Evolutionary conservation across 1,140 invertebrate genomes (phyloP).

Genomic region (Aphaenogaster ashmeadi): DNA sequence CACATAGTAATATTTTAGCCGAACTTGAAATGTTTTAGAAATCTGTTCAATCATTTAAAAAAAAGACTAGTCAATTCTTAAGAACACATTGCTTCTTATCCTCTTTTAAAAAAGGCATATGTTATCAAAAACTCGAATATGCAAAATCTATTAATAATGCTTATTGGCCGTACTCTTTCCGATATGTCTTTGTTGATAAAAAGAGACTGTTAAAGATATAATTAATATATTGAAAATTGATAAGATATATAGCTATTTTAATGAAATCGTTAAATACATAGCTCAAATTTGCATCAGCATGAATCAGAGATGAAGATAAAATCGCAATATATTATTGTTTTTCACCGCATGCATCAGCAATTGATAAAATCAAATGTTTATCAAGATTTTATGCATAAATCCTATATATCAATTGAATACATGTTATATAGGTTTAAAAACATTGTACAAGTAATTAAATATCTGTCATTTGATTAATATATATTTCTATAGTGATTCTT

Average conservation of each 20-base stretch:
- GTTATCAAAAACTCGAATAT: not conserved
- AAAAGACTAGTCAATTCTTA: not conserved
- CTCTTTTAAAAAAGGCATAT: too few relatives aligned
- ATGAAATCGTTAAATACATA: constrained; percentile 41
- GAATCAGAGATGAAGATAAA: constrained; percentile 40
- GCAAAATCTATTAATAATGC: not conserved
- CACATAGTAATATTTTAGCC: constrained; percentile 54
- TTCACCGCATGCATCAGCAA: constrained; percentile 22
- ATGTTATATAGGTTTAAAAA: not conserved
- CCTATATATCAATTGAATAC: constrained; percentile 16
- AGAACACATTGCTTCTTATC: not conserved
- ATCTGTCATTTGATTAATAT: not conserved
- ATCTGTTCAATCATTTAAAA: not conserved
- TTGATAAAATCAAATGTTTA: constrained; percentile 53
- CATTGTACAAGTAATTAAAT: constrained; percentile 10
- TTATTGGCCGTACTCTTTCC: not conserved
- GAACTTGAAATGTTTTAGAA: constrained; percentile 6
- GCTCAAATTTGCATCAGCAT: constrained; percentile 11
- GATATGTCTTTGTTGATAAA: not conserved
- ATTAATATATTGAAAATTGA: not conserved
- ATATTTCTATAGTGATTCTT: not conserved
- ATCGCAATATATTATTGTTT: constrained; percentile 46
- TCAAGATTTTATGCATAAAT: constrained; percentile 36
- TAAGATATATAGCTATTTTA: constrained; percentile 34
- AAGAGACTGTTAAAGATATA: not conserved